Evolutionary conservation across 2,888 invertebrate genomes (phyloP).

Genomic region (Leistus spinibarbis): DNA sequence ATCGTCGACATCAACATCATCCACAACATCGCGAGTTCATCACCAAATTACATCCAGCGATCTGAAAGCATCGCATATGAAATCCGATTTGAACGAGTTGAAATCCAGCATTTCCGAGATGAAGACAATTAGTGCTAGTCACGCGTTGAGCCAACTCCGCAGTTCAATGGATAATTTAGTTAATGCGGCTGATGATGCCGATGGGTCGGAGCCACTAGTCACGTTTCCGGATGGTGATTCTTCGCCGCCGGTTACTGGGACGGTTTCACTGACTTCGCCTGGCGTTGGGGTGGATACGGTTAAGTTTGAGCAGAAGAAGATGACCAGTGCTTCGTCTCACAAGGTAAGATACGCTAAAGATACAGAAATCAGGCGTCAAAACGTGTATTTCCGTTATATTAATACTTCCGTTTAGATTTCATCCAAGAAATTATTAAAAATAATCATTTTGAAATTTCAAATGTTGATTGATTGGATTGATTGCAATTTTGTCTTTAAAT

Average conservation of each 20-base stretch:
- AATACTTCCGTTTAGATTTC: too few species aligned
- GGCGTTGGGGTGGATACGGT: conserved; percentile 64
- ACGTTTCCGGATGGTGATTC: conserved; percentile 82
- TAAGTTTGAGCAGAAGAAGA: conserved; percentile 84
- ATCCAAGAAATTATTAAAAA: too few species aligned
- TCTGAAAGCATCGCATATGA: conserved; percentile 82
- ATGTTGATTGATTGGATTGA: too few species aligned
- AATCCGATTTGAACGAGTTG: conserved; percentile 78
- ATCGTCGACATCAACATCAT: conserved; percentile 57
- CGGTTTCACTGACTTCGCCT: conserved; percentile 41
- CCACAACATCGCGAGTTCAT: conserved; percentile 57
- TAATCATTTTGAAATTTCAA: too few species aligned
- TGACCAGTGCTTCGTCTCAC: conserved; percentile 77
- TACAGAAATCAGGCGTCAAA: too few species aligned
- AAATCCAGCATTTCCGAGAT: conserved; percentile 87
- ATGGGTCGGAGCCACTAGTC: conserved; percentile 69
- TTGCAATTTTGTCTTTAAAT: too few species aligned
- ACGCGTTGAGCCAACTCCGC: conserved; percentile 57
- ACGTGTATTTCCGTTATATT: too few species aligned
- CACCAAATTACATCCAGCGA: conserved; percentile 61
- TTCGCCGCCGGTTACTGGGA: conserved; percentile 62
- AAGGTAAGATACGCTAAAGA: too few species aligned
- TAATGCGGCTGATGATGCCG: conserved; percentile 57
- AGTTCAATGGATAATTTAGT: conserved; percentile 81
- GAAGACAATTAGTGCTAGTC: conserved; percentile 66